Percentiles rank a stretch among this genome's conserved stretches.
These are phyloP conservation scores for Ciconia boyciana DNA, from an alignment of 2,113 vertebrate genomes.

Conservation along the genomic window DNA sequence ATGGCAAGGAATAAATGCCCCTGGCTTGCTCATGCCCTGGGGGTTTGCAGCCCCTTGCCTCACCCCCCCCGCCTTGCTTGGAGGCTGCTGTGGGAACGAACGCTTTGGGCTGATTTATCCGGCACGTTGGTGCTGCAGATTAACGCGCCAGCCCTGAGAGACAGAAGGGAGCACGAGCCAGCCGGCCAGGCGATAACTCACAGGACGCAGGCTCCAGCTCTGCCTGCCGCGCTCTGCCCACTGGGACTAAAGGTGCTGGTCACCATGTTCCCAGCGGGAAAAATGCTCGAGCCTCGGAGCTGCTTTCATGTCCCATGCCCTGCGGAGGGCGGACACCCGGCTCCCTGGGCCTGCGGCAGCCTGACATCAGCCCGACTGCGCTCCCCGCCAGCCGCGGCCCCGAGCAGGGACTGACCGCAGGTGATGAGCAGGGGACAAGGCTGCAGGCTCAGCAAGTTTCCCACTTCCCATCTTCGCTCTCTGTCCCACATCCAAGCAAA, in stretches of 20 bases:
- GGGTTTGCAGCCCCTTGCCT: neutral
- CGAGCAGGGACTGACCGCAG: neutral
- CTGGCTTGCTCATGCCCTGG: neutral
- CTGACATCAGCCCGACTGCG: fast-evolving
- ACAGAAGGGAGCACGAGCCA: neutral
- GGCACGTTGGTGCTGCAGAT: neutral
- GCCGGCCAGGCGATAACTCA: neutral
- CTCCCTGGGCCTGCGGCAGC: neutral
- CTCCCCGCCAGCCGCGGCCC: neutral
- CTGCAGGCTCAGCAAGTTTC: neutral
- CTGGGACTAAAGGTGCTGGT: neutral
- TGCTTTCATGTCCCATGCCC: neutral
- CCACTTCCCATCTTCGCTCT: fast-evolving
- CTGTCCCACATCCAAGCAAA: neutral
- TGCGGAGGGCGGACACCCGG: neutral
- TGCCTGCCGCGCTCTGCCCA: neutral
- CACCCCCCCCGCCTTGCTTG: neutral
- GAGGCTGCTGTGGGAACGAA: neutral
- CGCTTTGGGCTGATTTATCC: neutral
- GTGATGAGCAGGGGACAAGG: neutral
- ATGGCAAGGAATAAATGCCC: neutral
- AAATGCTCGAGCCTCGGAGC: neutral
- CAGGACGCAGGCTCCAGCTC: neutral
- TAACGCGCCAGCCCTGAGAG: neutral
- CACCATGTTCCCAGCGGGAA: neutral